Evolutionary conservation across 2,113 vertebrate species (phyloP).

Genomic region (Hippopotamus amphibius): DNA sequence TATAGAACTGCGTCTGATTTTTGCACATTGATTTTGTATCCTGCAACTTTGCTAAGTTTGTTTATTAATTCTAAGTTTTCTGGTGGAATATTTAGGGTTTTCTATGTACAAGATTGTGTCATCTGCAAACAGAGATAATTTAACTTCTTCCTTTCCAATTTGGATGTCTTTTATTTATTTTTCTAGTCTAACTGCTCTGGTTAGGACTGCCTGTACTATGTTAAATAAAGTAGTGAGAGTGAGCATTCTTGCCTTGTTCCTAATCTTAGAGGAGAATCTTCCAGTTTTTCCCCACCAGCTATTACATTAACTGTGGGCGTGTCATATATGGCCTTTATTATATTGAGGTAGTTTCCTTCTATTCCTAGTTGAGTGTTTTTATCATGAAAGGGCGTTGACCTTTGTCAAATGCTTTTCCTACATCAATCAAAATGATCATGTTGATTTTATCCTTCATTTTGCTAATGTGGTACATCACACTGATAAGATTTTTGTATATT

Average conservation of each 20-base stretch:
- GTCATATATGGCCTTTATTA: background rate
- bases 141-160: background rate
- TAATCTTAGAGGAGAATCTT: background rate
- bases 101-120: background rate
- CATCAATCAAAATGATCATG: background rate
- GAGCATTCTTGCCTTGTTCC: background rate
- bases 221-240: background rate
- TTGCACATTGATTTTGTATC: background rate
- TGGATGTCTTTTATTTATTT: background rate
- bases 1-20: background rate
- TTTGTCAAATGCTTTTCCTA: background rate
- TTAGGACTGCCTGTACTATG: background rate
- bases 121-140: background rate
- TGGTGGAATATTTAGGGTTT: background rate
- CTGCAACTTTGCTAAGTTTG: background rate
- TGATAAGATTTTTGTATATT: background rate
- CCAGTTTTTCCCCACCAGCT: background rate
- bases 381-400: background rate
- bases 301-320: background rate
- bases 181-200: background rate
- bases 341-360: background rate
- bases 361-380: background rate
- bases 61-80: background rate
- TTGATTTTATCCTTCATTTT: background rate
- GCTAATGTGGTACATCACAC: background rate